phyloP scores from a whole-genome alignment of 2,888 invertebrate genomes.

The Drosophila paranaensis region DNA sequence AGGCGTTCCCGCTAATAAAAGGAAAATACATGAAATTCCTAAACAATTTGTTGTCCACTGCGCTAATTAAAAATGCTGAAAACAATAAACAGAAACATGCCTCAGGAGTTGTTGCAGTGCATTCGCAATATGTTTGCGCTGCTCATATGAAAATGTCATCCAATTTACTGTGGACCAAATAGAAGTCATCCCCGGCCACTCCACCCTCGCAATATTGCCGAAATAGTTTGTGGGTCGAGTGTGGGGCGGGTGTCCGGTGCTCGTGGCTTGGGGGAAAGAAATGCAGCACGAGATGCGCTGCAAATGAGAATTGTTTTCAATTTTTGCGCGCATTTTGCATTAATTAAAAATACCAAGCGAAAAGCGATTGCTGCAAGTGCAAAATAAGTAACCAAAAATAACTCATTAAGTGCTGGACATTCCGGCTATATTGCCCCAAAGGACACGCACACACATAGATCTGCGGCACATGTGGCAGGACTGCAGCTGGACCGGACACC shows the following conservation, averaged over 20 bases:
- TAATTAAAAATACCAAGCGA: constrained; percentile 81
- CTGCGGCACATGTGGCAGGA: constrained; percentile 35
- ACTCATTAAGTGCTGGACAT: constrained; percentile 83
- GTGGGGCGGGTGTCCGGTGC: neutral
- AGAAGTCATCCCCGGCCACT: neutral
- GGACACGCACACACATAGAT: neutral
- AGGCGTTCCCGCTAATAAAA: neutral
- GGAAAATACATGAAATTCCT: neutral
- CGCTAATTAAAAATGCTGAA: constrained; percentile 54
- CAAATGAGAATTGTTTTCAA: constrained; percentile 33
- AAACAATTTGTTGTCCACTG: constrained; percentile 2
- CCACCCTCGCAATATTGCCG: neutral
- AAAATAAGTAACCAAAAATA: constrained; percentile 71
- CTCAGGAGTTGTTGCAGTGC: constrained; percentile 23
- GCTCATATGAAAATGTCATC: constrained; percentile 59
- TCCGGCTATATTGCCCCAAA: constrained; percentile 63
- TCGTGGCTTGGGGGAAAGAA: constrained; percentile 21
- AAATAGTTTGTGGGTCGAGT: constrained; percentile 48
- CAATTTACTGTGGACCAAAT: constrained; percentile 57
- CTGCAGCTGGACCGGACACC: constrained; percentile 36
- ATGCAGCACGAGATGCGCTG: constrained; percentile 41
- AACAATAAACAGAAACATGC: constrained; percentile 34
- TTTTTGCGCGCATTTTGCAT: constrained; percentile 57
- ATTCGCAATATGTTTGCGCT: constrained; percentile 29
- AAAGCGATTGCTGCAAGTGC: constrained; percentile 55